phyloP scores from a whole-genome alignment of 2,113 vertebrate genomes.

The Rissa tridactyla region DNA sequence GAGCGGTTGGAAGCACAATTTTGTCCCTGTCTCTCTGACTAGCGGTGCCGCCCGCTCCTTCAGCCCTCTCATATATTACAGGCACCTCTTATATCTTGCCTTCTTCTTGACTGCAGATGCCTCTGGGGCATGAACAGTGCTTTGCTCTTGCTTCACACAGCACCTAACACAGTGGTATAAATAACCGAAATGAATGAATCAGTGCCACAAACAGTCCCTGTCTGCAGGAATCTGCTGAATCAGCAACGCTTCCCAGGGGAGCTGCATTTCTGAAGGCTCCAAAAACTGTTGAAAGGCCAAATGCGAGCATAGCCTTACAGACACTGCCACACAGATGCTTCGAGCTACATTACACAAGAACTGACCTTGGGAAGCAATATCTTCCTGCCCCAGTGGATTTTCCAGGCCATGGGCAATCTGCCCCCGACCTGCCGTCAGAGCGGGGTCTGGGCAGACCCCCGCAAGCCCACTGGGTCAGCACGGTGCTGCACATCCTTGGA shows the following conservation, averaged over 20 bases:
- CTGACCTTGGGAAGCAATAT: not conserved
- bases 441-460: not conserved
- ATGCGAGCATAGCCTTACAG: not conserved
- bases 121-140: not conserved
- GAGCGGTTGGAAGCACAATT: not conserved
- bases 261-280: not conserved
- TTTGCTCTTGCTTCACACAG: conserved; percentile 45
- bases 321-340: not conserved
- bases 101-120: not conserved
- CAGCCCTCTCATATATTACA: not conserved
- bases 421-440: not conserved
- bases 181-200: conserved; percentile 38
- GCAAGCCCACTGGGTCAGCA: not conserved
- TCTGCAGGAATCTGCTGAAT: conserved; percentile 59
- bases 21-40: not conserved
- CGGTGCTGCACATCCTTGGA: not conserved
- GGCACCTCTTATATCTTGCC: not conserved
- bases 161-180: not conserved
- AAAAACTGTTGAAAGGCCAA: not conserved
- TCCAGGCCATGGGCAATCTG: not conserved
- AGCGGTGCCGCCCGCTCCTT: not conserved
- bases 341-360: not conserved
- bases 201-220: conserved; percentile 40
- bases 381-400: not conserved
- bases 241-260: conserved; percentile 54